phyloP scores from a whole-genome alignment of 1,140 invertebrate species.

The Habropoda laboriosa region DNA sequence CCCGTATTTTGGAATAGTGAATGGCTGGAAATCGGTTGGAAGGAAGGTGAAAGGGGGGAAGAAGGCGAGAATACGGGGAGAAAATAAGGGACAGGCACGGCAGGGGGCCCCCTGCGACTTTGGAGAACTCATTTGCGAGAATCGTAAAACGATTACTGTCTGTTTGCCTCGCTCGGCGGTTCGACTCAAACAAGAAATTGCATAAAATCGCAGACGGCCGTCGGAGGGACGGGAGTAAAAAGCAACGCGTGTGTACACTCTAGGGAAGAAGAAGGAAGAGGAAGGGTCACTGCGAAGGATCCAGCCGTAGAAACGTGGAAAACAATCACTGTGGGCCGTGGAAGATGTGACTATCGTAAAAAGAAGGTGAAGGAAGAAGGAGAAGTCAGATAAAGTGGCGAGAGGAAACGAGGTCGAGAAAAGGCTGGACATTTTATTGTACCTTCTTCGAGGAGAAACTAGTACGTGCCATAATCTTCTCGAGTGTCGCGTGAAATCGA shows the following conservation, averaged over 20 bases:
- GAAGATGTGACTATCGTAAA: slow-evolving; percentile 8
- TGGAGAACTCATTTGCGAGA: slow-evolving; percentile 73
- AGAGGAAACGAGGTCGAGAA: not conserved
- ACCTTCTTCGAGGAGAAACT: no score
- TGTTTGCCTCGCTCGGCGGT: slow-evolving; percentile 63
- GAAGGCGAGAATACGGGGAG: not conserved
- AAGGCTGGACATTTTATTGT: not conserved
- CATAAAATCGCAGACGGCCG: slow-evolving; percentile 53
- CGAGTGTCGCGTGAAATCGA: not conserved
- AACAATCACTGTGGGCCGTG: not conserved
- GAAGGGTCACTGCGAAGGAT: no score
- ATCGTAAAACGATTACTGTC: slow-evolving; percentile 73
- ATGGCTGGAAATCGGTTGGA: not conserved
- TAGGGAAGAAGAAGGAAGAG: not conserved
- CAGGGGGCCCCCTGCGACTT: slow-evolving; percentile 64
- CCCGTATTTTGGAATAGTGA: no score
- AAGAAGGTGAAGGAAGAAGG: not conserved
- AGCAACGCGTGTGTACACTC: no score
- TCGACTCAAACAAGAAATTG: slow-evolving; percentile 68
- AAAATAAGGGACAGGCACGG: slow-evolving; percentile 27
- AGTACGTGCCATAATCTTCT: not conserved
- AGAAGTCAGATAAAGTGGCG: no score
- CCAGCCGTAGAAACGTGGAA: not conserved
- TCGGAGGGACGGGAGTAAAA: slow-evolving; percentile 20
- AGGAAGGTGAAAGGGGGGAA: not conserved